phyloP scores from a whole-genome alignment of 2,888 invertebrate species.

The Crossocerus cetratus region DNA sequence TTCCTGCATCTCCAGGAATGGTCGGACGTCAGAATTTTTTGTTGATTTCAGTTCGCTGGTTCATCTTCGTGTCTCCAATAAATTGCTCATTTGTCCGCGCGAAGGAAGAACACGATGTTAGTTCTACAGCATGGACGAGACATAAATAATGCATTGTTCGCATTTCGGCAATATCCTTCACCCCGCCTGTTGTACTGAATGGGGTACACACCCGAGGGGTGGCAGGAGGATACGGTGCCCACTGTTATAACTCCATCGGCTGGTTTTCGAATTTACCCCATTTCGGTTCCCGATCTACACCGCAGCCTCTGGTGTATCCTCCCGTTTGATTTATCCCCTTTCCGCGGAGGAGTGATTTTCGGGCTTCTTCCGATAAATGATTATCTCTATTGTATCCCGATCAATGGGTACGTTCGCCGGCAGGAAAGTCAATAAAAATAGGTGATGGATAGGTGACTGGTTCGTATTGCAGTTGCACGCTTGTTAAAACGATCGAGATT shows the following conservation, averaged over 20 bases:
- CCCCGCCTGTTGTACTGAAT: conserved; percentile 40
- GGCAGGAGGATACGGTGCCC: conserved; percentile 59
- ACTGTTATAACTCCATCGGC: conserved; percentile 73
- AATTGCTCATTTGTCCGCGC: conserved; percentile 37
- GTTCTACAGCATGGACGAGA: conserved; percentile 40
- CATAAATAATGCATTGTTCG: conserved; percentile 66
- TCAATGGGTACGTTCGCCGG: conserved; percentile 8
- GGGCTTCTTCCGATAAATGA: conserved; percentile 38
- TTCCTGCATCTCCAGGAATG: too few relatives aligned
- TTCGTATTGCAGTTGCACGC: background rate
- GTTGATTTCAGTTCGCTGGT: too few relatives aligned
- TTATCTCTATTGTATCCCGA: conserved; percentile 33
- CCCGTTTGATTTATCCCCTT: conserved; percentile 65
- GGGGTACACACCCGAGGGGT: conserved; percentile 53
- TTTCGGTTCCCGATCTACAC: conserved; percentile 59
- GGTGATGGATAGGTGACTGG: conserved; percentile 14
- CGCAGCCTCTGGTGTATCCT: conserved; percentile 48
- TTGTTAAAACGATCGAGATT: too few relatives aligned
- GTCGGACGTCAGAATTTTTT: too few relatives aligned
- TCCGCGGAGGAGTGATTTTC: conserved; percentile 41
- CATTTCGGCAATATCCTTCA: conserved; percentile 48
- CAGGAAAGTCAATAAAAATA: conserved; percentile 37
- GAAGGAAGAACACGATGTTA: conserved; percentile 55
- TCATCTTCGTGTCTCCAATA: background rate
- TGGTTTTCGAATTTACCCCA: conserved; percentile 67